Conservation (phyloP, 2,797 vertebrate genomes). For the Eurystomus glaucurus region DNA sequence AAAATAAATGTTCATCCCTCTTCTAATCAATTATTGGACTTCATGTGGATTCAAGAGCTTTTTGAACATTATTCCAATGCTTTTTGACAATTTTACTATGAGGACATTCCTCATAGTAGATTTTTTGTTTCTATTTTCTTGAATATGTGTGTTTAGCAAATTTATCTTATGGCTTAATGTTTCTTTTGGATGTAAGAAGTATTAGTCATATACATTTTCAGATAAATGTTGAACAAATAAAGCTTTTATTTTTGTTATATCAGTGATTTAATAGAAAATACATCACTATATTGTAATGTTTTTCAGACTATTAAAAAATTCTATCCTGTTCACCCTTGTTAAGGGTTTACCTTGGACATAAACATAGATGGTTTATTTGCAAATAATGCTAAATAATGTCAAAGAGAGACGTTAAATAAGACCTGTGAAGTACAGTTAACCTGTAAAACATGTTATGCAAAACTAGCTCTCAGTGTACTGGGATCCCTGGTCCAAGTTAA, state of each 20-base stretch:
- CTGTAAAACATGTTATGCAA: not conserved
- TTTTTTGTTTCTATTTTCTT: not conserved
- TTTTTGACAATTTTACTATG: not conserved
- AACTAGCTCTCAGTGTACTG: not conserved
- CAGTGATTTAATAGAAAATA: not conserved
- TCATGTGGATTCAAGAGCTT: not conserved
- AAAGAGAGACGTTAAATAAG: not conserved
- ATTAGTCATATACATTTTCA: not conserved
- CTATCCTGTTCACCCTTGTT: not conserved
- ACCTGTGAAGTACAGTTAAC: not conserved
- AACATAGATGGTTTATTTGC: not conserved
- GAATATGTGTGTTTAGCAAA: not conserved
- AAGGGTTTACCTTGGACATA: not conserved
- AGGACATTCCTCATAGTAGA: not conserved
- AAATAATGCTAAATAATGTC: not conserved
- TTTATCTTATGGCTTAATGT: not conserved
- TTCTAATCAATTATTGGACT: not conserved
- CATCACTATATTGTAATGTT: not conserved
- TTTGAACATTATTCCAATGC: not conserved
- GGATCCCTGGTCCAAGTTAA: not conserved
- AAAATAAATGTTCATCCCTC: not conserved
- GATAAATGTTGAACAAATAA: not conserved
- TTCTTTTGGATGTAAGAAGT: not conserved
- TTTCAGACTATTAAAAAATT: not conserved
- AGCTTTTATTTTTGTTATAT: not conserved